phyloP scores from a whole-genome alignment of 1,140 invertebrate species.

The Acarapis woodi region DNA sequence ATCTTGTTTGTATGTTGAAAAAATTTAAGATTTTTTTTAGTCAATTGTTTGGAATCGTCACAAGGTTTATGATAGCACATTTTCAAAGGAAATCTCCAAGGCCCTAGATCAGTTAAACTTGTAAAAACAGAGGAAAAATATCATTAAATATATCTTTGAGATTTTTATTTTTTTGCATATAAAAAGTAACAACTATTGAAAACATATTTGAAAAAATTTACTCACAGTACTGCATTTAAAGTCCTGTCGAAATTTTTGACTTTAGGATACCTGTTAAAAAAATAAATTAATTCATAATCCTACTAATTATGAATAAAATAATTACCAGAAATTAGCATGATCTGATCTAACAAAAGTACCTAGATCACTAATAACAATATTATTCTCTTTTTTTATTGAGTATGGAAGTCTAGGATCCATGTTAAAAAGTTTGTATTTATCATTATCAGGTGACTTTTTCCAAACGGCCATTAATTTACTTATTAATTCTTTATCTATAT shows the following conservation, averaged over 20 bases:
- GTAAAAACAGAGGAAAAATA: neutral
- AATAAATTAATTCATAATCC: too few relatives aligned
- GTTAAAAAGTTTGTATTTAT: constrained; percentile 10
- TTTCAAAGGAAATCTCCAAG: constrained; percentile 19
- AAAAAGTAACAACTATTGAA: constrained; percentile 20
- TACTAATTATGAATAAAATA: too few relatives aligned
- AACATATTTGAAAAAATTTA: too few relatives aligned
- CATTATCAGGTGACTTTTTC: constrained; percentile 11
- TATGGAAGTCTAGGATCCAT: constrained; percentile 10
- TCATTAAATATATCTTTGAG: neutral
- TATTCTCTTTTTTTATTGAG: neutral
- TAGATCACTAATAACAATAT: constrained; percentile 6
- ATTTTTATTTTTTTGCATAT: neutral
- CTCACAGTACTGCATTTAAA: constrained; percentile 18
- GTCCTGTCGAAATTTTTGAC: constrained; percentile 8
- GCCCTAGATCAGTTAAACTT: constrained; percentile 13
- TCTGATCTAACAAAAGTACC: constrained; percentile 16
- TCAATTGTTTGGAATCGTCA: constrained; percentile 13
- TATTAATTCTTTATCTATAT: constrained; percentile 15
- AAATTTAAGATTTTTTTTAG: constrained; percentile 13
- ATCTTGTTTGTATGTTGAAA: constrained; percentile 6
- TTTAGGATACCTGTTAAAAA: too few relatives aligned
- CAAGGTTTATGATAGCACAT: constrained; percentile 19
- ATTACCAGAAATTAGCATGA: constrained; percentile 17
- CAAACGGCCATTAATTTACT: constrained; percentile 12